These are phyloP conservation scores for Ploceus nigricollis DNA, from an alignment of 2,113 vertebrate species.

Conservation along the genomic window DNA sequence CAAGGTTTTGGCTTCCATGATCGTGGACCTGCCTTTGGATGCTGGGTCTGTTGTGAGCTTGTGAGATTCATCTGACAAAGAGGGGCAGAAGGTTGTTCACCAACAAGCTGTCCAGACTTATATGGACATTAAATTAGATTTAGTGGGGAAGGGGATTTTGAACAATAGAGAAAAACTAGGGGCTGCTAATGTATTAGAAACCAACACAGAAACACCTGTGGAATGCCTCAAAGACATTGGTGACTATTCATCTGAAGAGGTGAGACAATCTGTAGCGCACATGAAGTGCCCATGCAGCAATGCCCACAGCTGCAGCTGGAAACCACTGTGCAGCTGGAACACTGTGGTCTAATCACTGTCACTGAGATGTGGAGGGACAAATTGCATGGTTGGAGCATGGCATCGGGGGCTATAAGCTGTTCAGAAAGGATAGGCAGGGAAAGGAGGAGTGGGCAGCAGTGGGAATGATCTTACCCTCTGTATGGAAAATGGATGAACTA, in stretches of 20 bases:
- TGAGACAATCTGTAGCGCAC: neutral
- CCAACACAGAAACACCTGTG: neutral
- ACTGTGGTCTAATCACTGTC: neutral
- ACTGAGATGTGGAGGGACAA: neutral
- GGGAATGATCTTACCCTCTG: neutral
- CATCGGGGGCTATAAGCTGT: neutral
- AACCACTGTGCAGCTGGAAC: neutral
- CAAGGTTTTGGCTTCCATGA: neutral
- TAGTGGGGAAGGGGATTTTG: neutral
- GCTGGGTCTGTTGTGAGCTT: neutral
- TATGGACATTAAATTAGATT: neutral
- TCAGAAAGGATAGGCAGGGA: neutral
- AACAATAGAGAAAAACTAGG: neutral
- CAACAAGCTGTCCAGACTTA: neutral
- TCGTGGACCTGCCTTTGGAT: neutral
- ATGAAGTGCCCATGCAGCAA: accelerated
- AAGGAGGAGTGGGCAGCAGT: accelerated
- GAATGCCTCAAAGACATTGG: neutral
- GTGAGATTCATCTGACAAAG: neutral
- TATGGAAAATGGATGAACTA: neutral
- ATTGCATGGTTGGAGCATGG: neutral
- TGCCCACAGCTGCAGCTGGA: neutral
- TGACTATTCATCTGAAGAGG: neutral
- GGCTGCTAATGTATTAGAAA: neutral
- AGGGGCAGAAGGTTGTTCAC: accelerated